A percentile compares a stretch with the other conserved stretches of the same genome.
These are phyloP conservation scores for Lycocerus yunnanus DNA, from an alignment of 2,888 invertebrate genomes.

Conservation along the genomic window DNA sequence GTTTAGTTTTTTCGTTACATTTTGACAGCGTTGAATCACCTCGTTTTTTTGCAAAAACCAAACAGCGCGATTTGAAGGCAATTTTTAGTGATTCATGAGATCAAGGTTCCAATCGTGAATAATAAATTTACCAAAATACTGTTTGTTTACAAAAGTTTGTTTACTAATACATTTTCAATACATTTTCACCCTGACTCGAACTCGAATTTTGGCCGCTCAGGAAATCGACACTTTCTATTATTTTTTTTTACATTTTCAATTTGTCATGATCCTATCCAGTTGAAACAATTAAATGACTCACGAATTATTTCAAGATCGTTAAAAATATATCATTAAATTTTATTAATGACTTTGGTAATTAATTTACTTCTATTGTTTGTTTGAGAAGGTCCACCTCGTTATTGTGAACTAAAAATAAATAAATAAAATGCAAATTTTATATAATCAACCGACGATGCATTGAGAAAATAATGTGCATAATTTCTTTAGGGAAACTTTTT, in stretches of 20 bases:
- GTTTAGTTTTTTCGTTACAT: not conserved
- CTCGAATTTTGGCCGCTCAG: no score
- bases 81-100: not conserved
- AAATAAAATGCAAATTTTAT: not conserved
- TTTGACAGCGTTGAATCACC: not conserved
- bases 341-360: not conserved
- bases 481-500: not conserved
- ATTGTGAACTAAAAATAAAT: not conserved
- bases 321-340: not conserved
- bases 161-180: no score
- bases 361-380: not conserved
- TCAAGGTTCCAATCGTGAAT: not conserved
- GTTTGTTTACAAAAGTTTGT: not conserved
- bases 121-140: not conserved
- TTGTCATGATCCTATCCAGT: not conserved
- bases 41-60: not conserved
- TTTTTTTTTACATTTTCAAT: not conserved
- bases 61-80: not conserved
- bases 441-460: not conserved
- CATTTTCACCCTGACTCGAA: no score
- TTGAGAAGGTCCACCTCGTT: not conserved
- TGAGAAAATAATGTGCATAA: not conserved
- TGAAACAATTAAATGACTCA: not conserved
- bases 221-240: no score
- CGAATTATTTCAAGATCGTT: not conserved